Percentiles rank a stretch among this genome's conserved stretches.
These are phyloP conservation scores for Gonatopus flavifemur DNA, from an alignment of 1,140 invertebrate species.

Conservation along the genomic window DNA sequence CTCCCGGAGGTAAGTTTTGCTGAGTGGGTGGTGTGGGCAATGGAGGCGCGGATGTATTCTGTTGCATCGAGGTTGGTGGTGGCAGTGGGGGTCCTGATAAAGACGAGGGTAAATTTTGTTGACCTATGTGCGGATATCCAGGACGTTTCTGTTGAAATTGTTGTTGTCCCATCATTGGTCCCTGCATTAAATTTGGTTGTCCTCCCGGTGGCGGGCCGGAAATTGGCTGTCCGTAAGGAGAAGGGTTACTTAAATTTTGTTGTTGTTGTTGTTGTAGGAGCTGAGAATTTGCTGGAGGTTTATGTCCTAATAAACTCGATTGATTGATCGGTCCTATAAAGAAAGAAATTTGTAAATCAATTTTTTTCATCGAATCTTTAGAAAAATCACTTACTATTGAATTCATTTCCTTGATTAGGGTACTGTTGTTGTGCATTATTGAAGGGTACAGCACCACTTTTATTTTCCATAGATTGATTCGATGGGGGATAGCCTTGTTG, in stretches of 20 bases:
- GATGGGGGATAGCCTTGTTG: conserved; percentile 25
- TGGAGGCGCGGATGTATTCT: conserved; percentile 30
- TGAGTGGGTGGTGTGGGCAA: conserved; percentile 20
- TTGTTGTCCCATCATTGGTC: conserved; percentile 22
- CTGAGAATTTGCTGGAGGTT: too few relatives aligned
- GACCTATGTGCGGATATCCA: too few relatives aligned
- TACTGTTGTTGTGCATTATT: too few relatives aligned
- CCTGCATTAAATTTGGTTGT: conserved; percentile 26
- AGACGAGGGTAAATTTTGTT: conserved; percentile 20
- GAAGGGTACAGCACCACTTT: too few relatives aligned
- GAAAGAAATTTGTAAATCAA: too few relatives aligned
- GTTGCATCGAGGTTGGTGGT: conserved; percentile 26
- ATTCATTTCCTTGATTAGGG: too few relatives aligned
- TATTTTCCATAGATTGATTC: conserved; percentile 31
- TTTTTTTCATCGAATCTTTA: too few relatives aligned
- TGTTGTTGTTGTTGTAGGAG: too few relatives aligned
- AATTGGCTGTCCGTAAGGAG: conserved; percentile 17
- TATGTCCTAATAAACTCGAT: too few relatives aligned
- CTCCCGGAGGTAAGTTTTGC: conserved; percentile 20
- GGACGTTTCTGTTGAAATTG: conserved; percentile 11
- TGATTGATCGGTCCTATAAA: too few relatives aligned
- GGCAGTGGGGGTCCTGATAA: conserved; percentile 43
- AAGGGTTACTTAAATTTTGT: conserved; percentile 6
- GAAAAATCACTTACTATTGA: too few relatives aligned
- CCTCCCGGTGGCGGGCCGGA: conserved; percentile 18